phyloP scores from a whole-genome alignment of 1,140 invertebrate species.

The Zeugodacus cucurbitae region DNA sequence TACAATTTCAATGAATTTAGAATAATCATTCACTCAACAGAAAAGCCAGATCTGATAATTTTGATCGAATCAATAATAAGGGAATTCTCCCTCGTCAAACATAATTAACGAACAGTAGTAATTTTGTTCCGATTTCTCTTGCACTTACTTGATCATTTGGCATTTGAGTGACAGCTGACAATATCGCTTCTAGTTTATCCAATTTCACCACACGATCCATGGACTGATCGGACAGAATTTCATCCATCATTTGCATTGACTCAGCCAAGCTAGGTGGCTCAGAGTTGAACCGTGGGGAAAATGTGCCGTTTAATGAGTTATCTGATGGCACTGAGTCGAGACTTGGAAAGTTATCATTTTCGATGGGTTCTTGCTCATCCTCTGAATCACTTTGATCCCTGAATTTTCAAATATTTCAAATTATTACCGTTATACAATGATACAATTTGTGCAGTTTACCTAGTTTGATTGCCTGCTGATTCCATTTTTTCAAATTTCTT shows the following conservation, averaged over 20 bases:
- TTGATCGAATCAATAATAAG: no score
- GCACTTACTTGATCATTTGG: conserved; percentile 64
- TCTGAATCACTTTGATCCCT: conserved; percentile 75
- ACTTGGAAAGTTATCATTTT: conserved; percentile 79
- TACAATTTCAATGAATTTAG: background rate
- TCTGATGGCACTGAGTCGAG: conserved; percentile 81
- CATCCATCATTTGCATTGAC: conserved; percentile 90
- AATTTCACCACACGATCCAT: conserved; percentile 90
- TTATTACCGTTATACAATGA: no score
- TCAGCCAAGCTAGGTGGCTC: conserved; percentile 90
- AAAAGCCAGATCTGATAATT: no score
- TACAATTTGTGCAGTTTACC: conserved; percentile 54
- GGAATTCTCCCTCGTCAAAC: no score
- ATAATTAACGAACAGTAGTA: no score
- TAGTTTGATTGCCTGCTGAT: conserved; percentile 74
- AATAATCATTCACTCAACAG: no score
- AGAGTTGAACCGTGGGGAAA: conserved; percentile 75
- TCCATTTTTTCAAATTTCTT: conserved; percentile 92
- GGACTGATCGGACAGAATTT: conserved; percentile 82
- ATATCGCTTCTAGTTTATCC: conserved; percentile 84
- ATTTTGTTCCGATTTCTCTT: background rate
- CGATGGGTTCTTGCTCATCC: conserved; percentile 75
- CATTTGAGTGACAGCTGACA: conserved; percentile 79
- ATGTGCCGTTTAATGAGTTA: conserved; percentile 73
- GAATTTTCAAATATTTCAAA: no score